A percentile compares a stretch with the other conserved stretches of the same genome.
Conservation (phyloP, 2,797 vertebrate genomes). For the Gambelia wislizenii region DNA sequence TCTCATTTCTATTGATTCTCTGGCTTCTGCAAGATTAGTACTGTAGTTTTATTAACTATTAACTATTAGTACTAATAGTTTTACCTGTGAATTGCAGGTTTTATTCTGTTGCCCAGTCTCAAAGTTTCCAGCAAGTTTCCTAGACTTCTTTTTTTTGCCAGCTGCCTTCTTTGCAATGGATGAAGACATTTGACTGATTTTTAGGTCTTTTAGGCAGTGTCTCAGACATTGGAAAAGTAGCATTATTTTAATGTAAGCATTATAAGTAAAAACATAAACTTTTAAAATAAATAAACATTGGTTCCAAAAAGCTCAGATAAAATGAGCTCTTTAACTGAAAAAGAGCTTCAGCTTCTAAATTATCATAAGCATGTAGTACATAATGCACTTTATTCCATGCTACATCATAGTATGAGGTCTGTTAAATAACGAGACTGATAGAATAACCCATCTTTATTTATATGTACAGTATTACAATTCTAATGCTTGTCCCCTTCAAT, state of each 20-base stretch:
- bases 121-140: slow-evolving; percentile 3
- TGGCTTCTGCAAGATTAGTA: not conserved
- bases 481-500: too few species aligned
- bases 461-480: too few species aligned
- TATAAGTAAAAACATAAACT: not conserved
- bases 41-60: too few species aligned
- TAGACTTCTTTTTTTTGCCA: not conserved
- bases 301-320: not conserved
- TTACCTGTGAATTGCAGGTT: not conserved
- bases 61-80: not conserved
- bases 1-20: slow-evolving; percentile 35
- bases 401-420: not conserved
- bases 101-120: not conserved
- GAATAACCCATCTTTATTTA: too few species aligned
- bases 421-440: too few species aligned
- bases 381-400: too few species aligned
- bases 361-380: not conserved
- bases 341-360: not conserved
- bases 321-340: not conserved
- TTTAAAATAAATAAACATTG: not conserved
- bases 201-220: not conserved
- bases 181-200: not conserved
- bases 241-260: not conserved
- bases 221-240: not conserved
- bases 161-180: not conserved